Evolutionary conservation across 2,888 invertebrate genomes (phyloP).

Genomic region (Lagria hirta): DNA sequence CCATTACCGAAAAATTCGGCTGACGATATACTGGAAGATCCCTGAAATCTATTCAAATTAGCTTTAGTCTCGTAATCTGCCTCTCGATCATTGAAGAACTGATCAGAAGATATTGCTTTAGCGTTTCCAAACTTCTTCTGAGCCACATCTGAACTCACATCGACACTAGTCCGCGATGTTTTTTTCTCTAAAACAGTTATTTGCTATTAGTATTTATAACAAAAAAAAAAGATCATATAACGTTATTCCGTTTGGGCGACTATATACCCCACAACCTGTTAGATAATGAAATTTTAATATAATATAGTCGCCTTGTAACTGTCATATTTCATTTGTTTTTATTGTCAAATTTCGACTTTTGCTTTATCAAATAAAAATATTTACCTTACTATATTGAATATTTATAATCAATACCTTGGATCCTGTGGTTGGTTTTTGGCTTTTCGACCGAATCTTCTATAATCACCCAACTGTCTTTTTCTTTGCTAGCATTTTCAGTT

Average conservation of each 20-base stretch:
- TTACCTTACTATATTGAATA: no score
- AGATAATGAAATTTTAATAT: no score
- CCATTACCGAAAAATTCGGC: conserved; percentile 81
- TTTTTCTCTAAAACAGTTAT: no score
- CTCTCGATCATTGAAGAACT: conserved; percentile 82
- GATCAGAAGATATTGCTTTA: conserved; percentile 97
- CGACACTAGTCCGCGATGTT: conserved; percentile 34
- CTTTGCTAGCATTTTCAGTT: conserved; percentile 31
- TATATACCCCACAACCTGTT: no score
- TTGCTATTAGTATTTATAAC: no score
- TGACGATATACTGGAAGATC: conserved; percentile 92
- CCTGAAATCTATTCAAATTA: conserved; percentile 78
- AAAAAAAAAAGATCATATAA: no score
- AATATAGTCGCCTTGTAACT: no score
- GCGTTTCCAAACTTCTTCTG: conserved; percentile 96
- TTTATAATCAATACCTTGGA: conserved; percentile 12
- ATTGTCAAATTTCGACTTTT: no score
- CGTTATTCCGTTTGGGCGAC: no score
- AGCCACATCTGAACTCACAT: conserved; percentile 66
- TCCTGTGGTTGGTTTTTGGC: conserved; percentile 29
- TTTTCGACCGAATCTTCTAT: conserved; percentile 50
- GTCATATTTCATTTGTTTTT: no score
- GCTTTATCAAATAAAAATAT: no score
- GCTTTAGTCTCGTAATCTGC: conserved; percentile 62
- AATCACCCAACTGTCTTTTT: conserved; percentile 53